A percentile compares a stretch with the other conserved stretches of the same genome.
Conservation (phyloP, 2,888 invertebrate species). For the Melieria crassipennis region DNA sequence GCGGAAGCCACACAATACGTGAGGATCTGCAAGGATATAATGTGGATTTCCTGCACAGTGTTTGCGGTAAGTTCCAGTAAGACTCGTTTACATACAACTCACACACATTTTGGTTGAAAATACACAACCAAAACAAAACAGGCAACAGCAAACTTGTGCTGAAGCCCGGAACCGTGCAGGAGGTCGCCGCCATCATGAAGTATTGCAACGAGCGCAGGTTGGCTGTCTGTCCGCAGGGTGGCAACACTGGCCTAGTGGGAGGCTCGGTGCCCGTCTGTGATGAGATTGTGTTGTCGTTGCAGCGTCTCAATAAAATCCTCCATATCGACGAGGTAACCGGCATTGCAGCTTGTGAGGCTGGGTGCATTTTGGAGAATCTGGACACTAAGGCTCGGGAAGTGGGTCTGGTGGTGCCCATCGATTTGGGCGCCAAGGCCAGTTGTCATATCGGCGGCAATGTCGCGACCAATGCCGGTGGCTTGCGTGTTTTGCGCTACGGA, state of each 20-base stretch:
- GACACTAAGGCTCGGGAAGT: constrained; percentile 78
- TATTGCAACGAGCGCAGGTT: constrained; percentile 85
- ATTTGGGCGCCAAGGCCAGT: constrained; percentile 95
- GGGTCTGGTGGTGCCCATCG: constrained; percentile 91
- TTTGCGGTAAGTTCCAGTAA: constrained; percentile 74
- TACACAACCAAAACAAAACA: constrained; percentile 58
- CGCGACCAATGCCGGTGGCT: constrained; percentile 96
- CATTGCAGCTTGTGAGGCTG: constrained; percentile 85
- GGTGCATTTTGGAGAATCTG: constrained; percentile 88
- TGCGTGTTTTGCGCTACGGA: constrained; percentile 93
- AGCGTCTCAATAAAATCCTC: constrained; percentile 86
- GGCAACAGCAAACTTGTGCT: constrained; percentile 86
- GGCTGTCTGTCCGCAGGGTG: constrained; percentile 95
- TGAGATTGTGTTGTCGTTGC: constrained; percentile 89
- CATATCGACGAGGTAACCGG: constrained; percentile 85
- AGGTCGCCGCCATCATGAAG: constrained; percentile 85
- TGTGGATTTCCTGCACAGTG: constrained; percentile 88
- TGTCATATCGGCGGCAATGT: constrained; percentile 97
- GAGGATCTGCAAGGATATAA: constrained; percentile 83
- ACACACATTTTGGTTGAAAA: background rate
- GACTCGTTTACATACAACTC: background rate
- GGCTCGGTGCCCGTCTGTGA: constrained; percentile 98
- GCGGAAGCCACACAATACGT: constrained; percentile 69
- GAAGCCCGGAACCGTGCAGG: constrained; percentile 85
- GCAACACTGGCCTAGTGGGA: constrained; percentile 95